phyloP scores from a whole-genome alignment of 2,888 invertebrate species.

The Tridacna crocea region DNA sequence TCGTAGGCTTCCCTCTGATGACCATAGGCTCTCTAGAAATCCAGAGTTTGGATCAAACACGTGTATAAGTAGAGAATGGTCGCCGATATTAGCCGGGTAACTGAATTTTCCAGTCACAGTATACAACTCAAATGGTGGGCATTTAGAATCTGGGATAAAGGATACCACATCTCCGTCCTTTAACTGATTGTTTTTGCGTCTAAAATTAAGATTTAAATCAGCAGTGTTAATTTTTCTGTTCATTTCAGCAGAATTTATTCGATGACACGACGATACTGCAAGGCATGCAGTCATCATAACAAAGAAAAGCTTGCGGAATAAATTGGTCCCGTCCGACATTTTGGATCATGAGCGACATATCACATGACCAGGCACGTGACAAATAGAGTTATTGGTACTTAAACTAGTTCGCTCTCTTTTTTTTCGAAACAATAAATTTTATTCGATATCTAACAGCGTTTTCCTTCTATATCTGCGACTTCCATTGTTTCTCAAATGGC shows the following conservation, averaged over 20 bases:
- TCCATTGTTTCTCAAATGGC: no score
- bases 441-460: no score
- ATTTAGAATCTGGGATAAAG: conserved; percentile 56
- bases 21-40: conserved; percentile 69
- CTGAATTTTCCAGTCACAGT: conserved; percentile 58
- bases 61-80: conserved; percentile 64
- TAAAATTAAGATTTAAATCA: not conserved
- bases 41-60: conserved; percentile 66
- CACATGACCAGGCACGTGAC: not conserved
- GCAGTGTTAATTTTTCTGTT: not conserved
- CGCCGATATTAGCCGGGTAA: conserved; percentile 57
- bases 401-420: no score
- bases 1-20: conserved; percentile 58
- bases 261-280: not conserved
- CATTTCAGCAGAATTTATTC: not conserved
- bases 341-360: not conserved
- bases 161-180: conserved; percentile 57
- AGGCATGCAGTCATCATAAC: not conserved
- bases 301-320: not conserved
- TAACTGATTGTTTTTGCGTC: not conserved
- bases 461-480: no score
- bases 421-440: no score
- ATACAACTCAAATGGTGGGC: conserved; percentile 59
- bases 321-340: conserved; percentile 1
- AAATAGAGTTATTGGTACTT: not conserved